phyloP scores from a whole-genome alignment of 37 sponge, comb jelly and placozoan genomes.

The Petrosia ficiformis region DNA sequence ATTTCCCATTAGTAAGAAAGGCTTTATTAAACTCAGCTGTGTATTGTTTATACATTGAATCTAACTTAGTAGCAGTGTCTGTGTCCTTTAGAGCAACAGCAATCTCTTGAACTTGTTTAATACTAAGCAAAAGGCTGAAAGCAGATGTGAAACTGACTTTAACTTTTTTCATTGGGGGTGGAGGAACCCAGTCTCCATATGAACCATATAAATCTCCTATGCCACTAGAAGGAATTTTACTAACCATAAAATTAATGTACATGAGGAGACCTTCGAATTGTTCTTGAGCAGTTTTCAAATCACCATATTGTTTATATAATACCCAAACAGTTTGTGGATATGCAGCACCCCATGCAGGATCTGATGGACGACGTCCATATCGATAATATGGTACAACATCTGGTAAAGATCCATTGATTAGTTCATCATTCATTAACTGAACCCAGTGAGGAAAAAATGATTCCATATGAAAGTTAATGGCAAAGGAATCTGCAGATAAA shows the following conservation, averaged over 20 bases:
- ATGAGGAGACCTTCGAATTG: constrained; percentile 8
- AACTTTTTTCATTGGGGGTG: constrained; percentile 52
- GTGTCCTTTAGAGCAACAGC: constrained; percentile 19
- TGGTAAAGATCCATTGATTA: constrained; percentile 41
- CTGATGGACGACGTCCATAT: constrained; percentile 59
- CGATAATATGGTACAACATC: constrained; percentile 71
- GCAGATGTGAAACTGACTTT: constrained; percentile 36
- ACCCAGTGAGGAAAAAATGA: constrained; percentile 40
- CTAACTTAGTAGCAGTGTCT: not conserved
- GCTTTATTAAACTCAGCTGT: constrained; percentile 39
- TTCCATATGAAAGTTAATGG: constrained; percentile 55
- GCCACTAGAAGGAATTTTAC: constrained; percentile 39
- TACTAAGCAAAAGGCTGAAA: constrained; percentile 44
- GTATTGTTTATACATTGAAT: not conserved
- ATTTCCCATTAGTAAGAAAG: constrained; percentile 21
- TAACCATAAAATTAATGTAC: constrained; percentile 29
- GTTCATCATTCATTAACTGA: constrained; percentile 47
- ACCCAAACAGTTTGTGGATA: constrained; percentile 56
- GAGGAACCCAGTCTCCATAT: constrained; percentile 80
- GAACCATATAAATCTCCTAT: constrained; percentile 26
- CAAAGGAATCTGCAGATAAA: constrained; percentile 59
- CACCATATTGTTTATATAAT: constrained; percentile 27
- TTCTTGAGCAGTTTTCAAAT: constrained; percentile 12
- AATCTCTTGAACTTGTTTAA: constrained; percentile 37
- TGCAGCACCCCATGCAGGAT: constrained; percentile 75